These are phyloP conservation scores for Orthonyx spaldingii DNA, from an alignment of 2,113 vertebrate species.

Conservation along the genomic window DNA sequence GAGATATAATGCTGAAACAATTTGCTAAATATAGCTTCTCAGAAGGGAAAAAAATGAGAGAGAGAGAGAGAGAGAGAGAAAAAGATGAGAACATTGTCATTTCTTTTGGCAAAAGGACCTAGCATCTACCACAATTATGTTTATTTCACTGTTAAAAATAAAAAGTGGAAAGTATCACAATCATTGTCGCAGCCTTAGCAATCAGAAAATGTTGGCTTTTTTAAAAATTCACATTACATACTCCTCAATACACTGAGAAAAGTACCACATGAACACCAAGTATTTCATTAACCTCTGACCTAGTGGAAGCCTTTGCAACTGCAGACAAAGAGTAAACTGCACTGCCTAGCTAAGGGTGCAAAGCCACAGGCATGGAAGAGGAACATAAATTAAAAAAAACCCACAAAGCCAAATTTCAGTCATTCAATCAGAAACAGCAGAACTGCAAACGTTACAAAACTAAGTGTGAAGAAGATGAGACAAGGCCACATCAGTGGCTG, in stretches of 20 bases:
- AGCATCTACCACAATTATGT: neutral
- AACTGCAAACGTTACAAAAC: neutral
- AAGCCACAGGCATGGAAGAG: neutral
- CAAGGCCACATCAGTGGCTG: neutral
- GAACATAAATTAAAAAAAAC: rapidly evolving
- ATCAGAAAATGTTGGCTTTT: neutral
- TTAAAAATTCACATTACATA: neutral
- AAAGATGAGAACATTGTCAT: neutral
- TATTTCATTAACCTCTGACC: neutral
- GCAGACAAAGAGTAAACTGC: neutral
- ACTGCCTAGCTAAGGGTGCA: neutral
- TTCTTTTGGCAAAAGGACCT: neutral
- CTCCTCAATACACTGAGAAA: neutral
- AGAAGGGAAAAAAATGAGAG: neutral
- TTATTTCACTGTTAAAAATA: conserved; percentile 9
- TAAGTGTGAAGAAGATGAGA: neutral
- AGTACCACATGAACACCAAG: neutral
- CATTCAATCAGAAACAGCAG: neutral
- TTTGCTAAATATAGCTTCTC: conserved; percentile 14
- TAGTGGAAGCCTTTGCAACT: neutral
- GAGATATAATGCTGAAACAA: neutral
- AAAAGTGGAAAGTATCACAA: neutral
- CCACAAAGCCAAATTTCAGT: neutral
- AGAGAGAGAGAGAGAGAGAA: neutral
- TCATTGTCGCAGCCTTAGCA: neutral